Percentiles rank a stretch among this genome's conserved stretches.
Conservation (phyloP, 2,888 invertebrate genomes). For the Ypsolopha scabrella region DNA sequence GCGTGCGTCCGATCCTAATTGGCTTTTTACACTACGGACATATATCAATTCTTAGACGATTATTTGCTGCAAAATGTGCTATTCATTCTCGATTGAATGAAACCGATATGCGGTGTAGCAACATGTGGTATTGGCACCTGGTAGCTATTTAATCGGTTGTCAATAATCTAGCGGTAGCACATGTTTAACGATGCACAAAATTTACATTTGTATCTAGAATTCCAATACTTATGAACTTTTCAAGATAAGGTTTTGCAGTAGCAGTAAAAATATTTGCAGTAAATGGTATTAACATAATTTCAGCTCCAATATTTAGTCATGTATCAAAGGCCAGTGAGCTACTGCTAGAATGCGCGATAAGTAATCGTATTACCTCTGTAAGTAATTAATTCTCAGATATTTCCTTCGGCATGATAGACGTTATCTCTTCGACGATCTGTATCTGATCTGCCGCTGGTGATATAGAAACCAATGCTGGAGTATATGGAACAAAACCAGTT, state of each 20-base stretch:
- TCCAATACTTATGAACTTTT: too few relatives aligned
- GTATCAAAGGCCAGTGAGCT: slow-evolving; percentile 17
- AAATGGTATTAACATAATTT: neutral
- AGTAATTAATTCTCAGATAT: slow-evolving; percentile 57
- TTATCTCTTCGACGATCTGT: slow-evolving; percentile 43
- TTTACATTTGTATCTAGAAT: too few relatives aligned
- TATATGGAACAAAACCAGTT: neutral
- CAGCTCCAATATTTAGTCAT: neutral
- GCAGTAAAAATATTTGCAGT: slow-evolving; percentile 1
- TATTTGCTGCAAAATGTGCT: slow-evolving; percentile 3
- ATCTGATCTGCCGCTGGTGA: slow-evolving; percentile 19
- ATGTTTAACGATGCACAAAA: neutral
- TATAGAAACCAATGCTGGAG: slow-evolving; percentile 1
- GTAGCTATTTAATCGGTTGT: slow-evolving; percentile 1
- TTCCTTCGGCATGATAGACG: slow-evolving; percentile 48
- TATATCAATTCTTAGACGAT: slow-evolving; percentile 21
- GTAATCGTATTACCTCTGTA: slow-evolving; percentile 53
- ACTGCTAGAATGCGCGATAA: slow-evolving; percentile 41
- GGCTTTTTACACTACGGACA: slow-evolving; percentile 43
- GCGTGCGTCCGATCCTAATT: slow-evolving; percentile 47
- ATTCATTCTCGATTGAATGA: slow-evolving; percentile 5
- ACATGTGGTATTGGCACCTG: slow-evolving; percentile 9
- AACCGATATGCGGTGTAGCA: slow-evolving; percentile 14
- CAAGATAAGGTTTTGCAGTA: too few relatives aligned
- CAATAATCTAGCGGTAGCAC: slow-evolving; percentile 5